These are phyloP conservation scores for Caerostris extrusa DNA, from an alignment of 1,140 invertebrate species.

Conservation along the genomic window DNA sequence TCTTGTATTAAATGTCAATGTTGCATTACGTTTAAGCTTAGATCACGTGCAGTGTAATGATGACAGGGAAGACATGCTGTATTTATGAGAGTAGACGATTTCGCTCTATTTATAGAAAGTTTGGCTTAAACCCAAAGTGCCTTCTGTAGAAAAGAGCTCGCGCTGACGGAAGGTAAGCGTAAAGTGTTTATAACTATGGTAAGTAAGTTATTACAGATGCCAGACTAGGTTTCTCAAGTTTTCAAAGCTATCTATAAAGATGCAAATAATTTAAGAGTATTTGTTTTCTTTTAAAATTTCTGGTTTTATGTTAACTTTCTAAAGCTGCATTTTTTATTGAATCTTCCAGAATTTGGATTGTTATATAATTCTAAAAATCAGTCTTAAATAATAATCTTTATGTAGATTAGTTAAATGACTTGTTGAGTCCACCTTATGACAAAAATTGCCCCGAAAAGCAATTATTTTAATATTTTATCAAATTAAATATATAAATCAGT, in stretches of 20 bases:
- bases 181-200: background rate
- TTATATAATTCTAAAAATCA: no score
- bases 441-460: no score
- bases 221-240: background rate
- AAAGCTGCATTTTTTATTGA: no score
- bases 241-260: background rate
- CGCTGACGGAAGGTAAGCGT: background rate
- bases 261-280: background rate
- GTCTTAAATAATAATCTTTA: no score
- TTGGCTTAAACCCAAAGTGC: slow-evolving; percentile 40
- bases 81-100: slow-evolving; percentile 41
- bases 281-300: no score
- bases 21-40: slow-evolving; percentile 7
- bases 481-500: no score
- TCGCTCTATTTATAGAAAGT: slow-evolving; percentile 24
- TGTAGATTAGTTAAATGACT: no score
- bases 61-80: slow-evolving; percentile 27
- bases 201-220: background rate
- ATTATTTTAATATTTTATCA: no score
- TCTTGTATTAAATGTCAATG: slow-evolving; percentile 40
- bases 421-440: no score
- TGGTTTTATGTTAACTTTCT: no score
- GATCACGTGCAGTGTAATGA: slow-evolving; percentile 30
- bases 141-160: slow-evolving; percentile 15
- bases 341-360: no score